phyloP scores from a whole-genome alignment of 2,797 vertebrate genomes.

The Oreochromis grahami region DNA sequence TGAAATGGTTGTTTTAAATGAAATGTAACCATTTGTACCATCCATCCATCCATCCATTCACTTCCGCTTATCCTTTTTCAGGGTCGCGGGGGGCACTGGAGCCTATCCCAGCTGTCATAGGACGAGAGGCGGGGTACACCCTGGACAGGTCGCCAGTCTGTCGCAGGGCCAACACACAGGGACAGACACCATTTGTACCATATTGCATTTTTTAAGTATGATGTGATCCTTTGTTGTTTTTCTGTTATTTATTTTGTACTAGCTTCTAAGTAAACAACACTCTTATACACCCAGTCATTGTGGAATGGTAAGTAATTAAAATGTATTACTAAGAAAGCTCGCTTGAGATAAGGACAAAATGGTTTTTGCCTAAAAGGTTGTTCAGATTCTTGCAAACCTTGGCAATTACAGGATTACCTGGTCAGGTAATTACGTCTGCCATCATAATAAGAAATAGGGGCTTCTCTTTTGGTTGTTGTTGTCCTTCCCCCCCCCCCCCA shows the following conservation, averaged over 20 bases:
- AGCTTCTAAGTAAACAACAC: conserved; percentile 92
- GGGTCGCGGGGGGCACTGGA: too few species aligned
- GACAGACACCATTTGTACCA: background rate
- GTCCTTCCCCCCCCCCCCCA: accelerated
- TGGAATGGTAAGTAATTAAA: conserved; percentile 85
- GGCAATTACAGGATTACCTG: background rate
- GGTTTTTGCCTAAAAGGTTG: background rate
- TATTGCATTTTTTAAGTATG: background rate
- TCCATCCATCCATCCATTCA: too few species aligned
- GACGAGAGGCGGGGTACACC: too few species aligned
- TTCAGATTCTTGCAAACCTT: background rate
- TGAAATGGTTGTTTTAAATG: background rate
- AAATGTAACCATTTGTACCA: background rate
- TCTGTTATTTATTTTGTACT: background rate
- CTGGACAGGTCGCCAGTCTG: too few species aligned
- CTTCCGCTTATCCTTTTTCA: too few species aligned
- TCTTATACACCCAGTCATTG: conserved; percentile 88
- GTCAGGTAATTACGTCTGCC: background rate
- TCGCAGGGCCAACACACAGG: too few species aligned
- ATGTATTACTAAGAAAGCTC: background rate
- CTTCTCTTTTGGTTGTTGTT: background rate
- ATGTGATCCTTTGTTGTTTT: background rate
- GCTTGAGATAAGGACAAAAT: background rate
- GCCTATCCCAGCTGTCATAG: too few species aligned
- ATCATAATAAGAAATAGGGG: conserved; percentile 8